These are phyloP conservation scores for Entelurus aequoreus DNA, from an alignment of 2,113 vertebrate species.

Conservation along the genomic window DNA sequence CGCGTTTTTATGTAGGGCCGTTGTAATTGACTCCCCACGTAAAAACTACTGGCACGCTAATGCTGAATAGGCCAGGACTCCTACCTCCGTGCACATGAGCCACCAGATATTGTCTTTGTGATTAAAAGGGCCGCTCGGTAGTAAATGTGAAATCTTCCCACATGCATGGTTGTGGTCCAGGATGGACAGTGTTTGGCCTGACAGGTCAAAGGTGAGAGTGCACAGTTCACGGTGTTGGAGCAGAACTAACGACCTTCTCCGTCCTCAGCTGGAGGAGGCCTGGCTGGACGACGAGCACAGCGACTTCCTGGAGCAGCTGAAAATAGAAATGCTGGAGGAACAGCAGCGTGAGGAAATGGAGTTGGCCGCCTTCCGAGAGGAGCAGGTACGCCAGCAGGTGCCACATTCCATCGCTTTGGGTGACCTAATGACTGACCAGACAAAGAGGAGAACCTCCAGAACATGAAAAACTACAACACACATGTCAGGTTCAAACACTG, in stretches of 20 bases:
- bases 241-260: conserved; percentile 3
- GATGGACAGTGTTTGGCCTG: conserved; percentile 42
- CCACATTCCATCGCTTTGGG: conserved; percentile 10
- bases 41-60: conserved; percentile 75
- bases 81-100: conserved; percentile 23
- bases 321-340: conserved; percentile 92
- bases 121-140: conserved; percentile 60
- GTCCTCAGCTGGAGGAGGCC: conserved; percentile 85
- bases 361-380: conserved; percentile 74
- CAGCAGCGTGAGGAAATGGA: conserved; percentile 83
- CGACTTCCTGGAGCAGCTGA: conserved; percentile 95
- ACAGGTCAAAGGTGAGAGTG: background rate
- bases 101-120: conserved; percentile 40
- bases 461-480: background rate
- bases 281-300: conserved; percentile 98
- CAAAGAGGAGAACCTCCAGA: background rate
- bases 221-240: background rate
- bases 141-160: conserved; percentile 57
- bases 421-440: conserved; percentile 6
- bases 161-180: conserved; percentile 43
- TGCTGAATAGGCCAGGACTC: conserved; percentile 58
- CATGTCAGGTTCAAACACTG: no score
- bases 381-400: conserved; percentile 78
- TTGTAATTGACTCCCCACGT: conserved; percentile 73
- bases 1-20: conserved; percentile 69